These are phyloP conservation scores for Agonopterix subpropinquella DNA, from an alignment of 2,888 invertebrate species.

Conservation along the genomic window DNA sequence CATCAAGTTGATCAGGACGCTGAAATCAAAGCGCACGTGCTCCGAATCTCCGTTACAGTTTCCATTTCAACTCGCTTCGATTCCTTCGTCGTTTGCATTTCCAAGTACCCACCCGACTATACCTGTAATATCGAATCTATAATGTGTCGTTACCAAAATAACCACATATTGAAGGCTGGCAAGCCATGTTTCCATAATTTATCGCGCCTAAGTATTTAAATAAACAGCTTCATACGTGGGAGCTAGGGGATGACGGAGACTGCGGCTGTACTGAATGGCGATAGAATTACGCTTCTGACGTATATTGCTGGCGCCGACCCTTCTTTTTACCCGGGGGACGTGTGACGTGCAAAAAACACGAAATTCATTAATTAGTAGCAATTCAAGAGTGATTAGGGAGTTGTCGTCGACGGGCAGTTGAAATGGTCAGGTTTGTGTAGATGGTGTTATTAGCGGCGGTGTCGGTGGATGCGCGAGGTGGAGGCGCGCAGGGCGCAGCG, in stretches of 20 bases:
- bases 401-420: slow-evolving; percentile 29
- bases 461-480: slow-evolving; percentile 45
- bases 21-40: slow-evolving; percentile 56
- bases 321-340: slow-evolving; percentile 10
- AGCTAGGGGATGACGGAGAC: slow-evolving; percentile 18
- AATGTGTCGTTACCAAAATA: slow-evolving; percentile 5
- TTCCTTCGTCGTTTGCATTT: slow-evolving; percentile 42
- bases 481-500: slow-evolving; percentile 49
- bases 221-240: slow-evolving; percentile 28
- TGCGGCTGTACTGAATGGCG: slow-evolving; percentile 13
- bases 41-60: slow-evolving; percentile 27
- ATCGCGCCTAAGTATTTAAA: slow-evolving; percentile 21
- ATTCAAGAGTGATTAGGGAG: slow-evolving; percentile 34
- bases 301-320: slow-evolving; percentile 10
- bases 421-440: slow-evolving; percentile 50
- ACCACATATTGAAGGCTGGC: slow-evolving; percentile 10
- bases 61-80: slow-evolving; percentile 27
- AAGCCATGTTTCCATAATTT: slow-evolving; percentile 27
- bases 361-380: slow-evolving; percentile 29
- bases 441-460: slow-evolving; percentile 63
- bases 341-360: slow-evolving; percentile 19
- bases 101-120: slow-evolving; percentile 12
- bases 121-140: slow-evolving; percentile 1
- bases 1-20: slow-evolving; percentile 43
- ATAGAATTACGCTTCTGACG: slow-evolving; percentile 14